Evolutionary conservation across 1,140 invertebrate genomes (phyloP).

Genomic region (Diachasmimorpha longicaudata): DNA sequence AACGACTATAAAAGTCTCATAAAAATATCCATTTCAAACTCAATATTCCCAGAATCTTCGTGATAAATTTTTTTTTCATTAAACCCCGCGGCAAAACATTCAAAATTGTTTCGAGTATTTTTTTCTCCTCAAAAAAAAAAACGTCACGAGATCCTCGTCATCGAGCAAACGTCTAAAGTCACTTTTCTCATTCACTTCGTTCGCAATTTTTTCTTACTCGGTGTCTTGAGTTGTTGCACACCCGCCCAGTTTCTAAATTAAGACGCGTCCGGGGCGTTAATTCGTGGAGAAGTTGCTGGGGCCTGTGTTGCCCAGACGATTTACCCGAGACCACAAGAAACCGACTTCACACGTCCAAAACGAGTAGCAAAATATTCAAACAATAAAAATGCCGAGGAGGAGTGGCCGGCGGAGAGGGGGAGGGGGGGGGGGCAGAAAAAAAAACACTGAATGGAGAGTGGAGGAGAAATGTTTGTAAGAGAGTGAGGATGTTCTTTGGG

Average conservation of each 20-base stretch:
- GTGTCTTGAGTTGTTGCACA: slow-evolving; percentile 31
- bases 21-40: neutral
- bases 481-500: slow-evolving; percentile 17
- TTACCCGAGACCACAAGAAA: slow-evolving; percentile 20
- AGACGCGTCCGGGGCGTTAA: slow-evolving; percentile 51
- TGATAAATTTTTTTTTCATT: neutral
- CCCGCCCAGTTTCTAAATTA: slow-evolving; percentile 44
- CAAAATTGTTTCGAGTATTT: neutral
- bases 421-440: too few species aligned
- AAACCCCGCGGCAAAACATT: neutral
- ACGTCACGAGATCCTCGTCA: neutral
- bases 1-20: neutral
- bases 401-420: neutral
- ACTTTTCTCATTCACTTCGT: neutral
- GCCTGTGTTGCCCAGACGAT: slow-evolving; percentile 21
- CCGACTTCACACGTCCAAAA: slow-evolving; percentile 5
- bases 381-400: neutral
- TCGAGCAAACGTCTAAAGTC: neutral
- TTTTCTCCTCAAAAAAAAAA: neutral
- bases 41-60: neutral
- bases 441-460: neutral
- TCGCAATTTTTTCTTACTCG: neutral
- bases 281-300: slow-evolving; percentile 37
- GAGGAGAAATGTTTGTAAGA: neutral
- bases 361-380: neutral